A percentile compares a stretch with the other conserved stretches of the same genome.
phyloP scores from a whole-genome alignment of 2,888 invertebrate genomes.

The Andrena praecox region DNA sequence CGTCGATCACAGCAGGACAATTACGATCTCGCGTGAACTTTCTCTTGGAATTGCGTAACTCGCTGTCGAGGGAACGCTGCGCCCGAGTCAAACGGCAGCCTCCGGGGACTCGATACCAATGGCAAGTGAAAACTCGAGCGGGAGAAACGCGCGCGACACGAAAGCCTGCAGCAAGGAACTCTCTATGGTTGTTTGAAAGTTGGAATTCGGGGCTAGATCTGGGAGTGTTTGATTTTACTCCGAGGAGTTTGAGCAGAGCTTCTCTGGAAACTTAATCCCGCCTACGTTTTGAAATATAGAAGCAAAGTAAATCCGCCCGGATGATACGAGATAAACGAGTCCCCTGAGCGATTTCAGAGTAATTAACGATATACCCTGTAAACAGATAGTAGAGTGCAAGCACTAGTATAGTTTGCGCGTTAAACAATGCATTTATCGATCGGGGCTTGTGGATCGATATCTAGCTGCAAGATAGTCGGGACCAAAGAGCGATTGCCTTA shows the following conservation, averaged over 20 bases:
- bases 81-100: not conserved
- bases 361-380: not conserved
- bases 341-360: not conserved
- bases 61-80: not conserved
- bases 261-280: too few relatives aligned
- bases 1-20: conserved; percentile 23
- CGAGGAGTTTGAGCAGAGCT: too few relatives aligned
- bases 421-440: not conserved
- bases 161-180: conserved; percentile 8
- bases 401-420: not conserved
- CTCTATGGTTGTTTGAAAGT: not conserved
- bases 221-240: not conserved
- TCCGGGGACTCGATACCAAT: conserved; percentile 17
- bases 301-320: not conserved
- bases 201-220: not conserved
- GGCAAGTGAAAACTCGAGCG: conserved; percentile 43
- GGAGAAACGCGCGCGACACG: conserved; percentile 14
- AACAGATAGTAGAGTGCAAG: not conserved
- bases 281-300: too few relatives aligned
- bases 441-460: conserved; percentile 6
- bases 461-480: not conserved
- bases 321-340: not conserved
- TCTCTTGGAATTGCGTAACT: conserved; percentile 51
- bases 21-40: conserved; percentile 47
- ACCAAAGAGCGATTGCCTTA: not conserved